Evolutionary conservation across 2,113 vertebrate genomes (phyloP).

Genomic region (Zingel zingel): DNA sequence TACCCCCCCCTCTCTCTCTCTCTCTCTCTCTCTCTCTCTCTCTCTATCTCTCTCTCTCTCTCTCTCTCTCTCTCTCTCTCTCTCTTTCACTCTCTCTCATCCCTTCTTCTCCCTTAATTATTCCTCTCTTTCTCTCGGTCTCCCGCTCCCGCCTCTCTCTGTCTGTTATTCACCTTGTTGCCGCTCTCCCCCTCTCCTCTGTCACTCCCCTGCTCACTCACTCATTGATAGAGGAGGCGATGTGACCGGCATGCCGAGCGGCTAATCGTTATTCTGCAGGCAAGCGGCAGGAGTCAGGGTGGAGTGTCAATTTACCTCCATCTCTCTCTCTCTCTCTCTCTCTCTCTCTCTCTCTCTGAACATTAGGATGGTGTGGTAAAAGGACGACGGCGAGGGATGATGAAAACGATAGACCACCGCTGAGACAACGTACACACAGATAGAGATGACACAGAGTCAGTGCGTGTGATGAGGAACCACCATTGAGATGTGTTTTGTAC

Average conservation of each 20-base stretch:
- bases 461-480: neutral
- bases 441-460: neutral
- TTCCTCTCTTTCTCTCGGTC: neutral
- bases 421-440: conserved; percentile 34
- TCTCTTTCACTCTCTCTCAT: conserved; percentile 2
- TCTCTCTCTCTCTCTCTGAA: neutral
- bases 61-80: conserved; percentile 20
- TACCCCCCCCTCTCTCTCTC: neutral
- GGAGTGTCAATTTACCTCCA: conserved; percentile 71
- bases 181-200: conserved; percentile 23
- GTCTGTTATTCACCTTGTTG: conserved; percentile 51
- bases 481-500: neutral
- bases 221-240: conserved; percentile 74
- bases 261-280: conserved; percentile 77
- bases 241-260: conserved; percentile 77
- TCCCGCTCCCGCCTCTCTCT: conserved; percentile 26
- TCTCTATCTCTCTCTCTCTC: neutral
- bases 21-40: too few species aligned
- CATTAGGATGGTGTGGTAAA: conserved; percentile 27
- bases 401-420: conserved; percentile 34
- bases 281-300: conserved; percentile 59
- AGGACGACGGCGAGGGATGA: conserved; percentile 4
- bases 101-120: neutral
- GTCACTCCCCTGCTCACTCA: conserved; percentile 49
- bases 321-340: conserved; percentile 47